Evolutionary conservation across 2,888 invertebrate species (phyloP), one percentile per base, ranked within the genome.

Genomic region (Cheilosia vernalis): DNA sequence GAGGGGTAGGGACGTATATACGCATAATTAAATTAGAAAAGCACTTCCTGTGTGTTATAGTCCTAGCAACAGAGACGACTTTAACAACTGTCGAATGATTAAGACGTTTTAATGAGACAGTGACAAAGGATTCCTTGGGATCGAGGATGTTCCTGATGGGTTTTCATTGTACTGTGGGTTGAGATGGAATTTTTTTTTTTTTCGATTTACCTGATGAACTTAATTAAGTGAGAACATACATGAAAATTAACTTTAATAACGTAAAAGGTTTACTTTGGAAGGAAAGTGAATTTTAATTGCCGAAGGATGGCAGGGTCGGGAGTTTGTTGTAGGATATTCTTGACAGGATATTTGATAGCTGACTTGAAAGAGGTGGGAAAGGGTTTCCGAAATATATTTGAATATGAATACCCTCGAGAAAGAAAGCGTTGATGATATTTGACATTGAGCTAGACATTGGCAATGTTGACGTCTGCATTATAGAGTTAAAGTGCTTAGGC

Each of bases 181-280:
- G 10, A 42, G 19, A 27, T 7, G 13, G 47, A 37, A 47, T 21
- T 9, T 49, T 40, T 7, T 21, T 30, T 33, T 44, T 37, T 9
- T 30, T 53, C 51, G 13, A 51, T 64, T 24, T n/a, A 72, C 37
- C 53, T 69, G 49, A 56, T 63, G 67, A 74, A 64, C 42, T 61
- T 63, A 74, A 81, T 74, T 74, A 74, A 81, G 81, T 69, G 67
- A 67, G 56, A 81, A 61, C 73, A 61, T 80, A 66, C 61, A 73
- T 80, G 61, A 47, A 51, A 67, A 67, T 66, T 44, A 67, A 60
- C 49, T 61, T 49, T 4, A 37, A 49, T 73, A 47, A 27, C 19
- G 58, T 60, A 33, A 73, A 79, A 79, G 64, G 66, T 42, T 72
- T 44, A 9, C 17, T 7, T 44, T 17, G 2, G 9, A 9, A 1